Conservation (phyloP, 2,113 vertebrate genomes). For the Raja brachyura region DNA sequence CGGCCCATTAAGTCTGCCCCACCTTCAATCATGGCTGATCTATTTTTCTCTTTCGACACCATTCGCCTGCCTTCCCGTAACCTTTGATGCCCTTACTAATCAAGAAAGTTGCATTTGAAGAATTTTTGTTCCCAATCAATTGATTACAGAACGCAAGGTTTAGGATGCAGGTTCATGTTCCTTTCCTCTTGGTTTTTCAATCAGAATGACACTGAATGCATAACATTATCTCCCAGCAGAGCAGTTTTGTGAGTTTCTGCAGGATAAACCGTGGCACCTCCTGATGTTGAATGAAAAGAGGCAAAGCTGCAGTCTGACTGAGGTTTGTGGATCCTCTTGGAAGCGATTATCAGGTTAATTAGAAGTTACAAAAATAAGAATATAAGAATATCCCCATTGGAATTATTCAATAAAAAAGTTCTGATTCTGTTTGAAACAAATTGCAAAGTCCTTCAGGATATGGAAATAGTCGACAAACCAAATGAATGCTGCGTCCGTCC, state of each 20-base stretch:
- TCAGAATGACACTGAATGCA: not conserved
- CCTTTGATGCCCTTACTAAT: too few relatives aligned
- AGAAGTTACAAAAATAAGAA: not conserved
- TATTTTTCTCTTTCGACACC: too few relatives aligned
- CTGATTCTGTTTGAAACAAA: conserved; percentile 7
- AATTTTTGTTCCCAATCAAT: not conserved
- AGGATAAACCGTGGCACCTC: not conserved
- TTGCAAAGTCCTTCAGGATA: not conserved
- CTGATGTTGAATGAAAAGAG: not conserved
- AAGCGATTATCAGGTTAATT: not conserved
- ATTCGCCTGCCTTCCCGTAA: too few relatives aligned
- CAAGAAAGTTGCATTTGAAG: not conserved
- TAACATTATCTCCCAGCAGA: not conserved
- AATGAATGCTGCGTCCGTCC: conserved; percentile 8
- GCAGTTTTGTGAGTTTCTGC: not conserved
- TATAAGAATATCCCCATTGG: not conserved
- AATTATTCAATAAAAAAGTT: not conserved
- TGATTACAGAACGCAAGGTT: not conserved
- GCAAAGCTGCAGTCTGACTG: not conserved
- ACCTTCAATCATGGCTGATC: too few relatives aligned
- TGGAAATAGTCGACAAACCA: not conserved
- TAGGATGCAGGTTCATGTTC: not conserved
- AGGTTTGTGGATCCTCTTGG: not conserved
- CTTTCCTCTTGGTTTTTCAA: not conserved
- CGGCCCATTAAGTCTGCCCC: too few relatives aligned